Percentiles rank a stretch among this genome's conserved stretches.
phyloP scores from a whole-genome alignment of 2,113 vertebrate genomes.

The Sinocyclocheilus rhinocerous region DNA sequence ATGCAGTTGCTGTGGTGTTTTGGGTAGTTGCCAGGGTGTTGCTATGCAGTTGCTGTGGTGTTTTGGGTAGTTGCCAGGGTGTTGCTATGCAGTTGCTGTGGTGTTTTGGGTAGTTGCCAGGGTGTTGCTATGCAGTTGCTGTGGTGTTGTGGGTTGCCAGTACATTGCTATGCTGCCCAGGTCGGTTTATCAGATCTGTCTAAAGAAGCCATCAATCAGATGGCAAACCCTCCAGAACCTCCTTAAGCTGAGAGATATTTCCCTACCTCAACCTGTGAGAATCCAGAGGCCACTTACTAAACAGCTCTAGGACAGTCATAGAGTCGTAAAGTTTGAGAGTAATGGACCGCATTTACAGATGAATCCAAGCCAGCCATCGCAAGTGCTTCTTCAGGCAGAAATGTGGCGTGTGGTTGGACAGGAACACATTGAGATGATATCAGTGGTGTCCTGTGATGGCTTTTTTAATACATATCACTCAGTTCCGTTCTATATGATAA shows the following conservation, averaged over 20 bases:
- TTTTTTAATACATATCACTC: slow-evolving; percentile 49
- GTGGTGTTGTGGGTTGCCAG: not conserved
- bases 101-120: not conserved
- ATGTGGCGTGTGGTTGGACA: not conserved
- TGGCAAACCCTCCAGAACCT: slow-evolving; percentile 35
- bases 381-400: slow-evolving; percentile 10
- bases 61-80: too few relatives aligned
- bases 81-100: too few relatives aligned
- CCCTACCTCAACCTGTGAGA: slow-evolving; percentile 29
- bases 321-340: slow-evolving; percentile 6
- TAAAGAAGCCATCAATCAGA: slow-evolving; percentile 60
- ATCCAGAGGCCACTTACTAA: slow-evolving; percentile 29
- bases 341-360: slow-evolving; percentile 17
- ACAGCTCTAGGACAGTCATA: slow-evolving; percentile 30
- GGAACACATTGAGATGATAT: slow-evolving; percentile 18
- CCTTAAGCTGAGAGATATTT: slow-evolving; percentile 43
- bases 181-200: slow-evolving; percentile 51
- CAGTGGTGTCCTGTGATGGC: not conserved
- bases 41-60: not conserved
- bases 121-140: not conserved
- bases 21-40: not conserved
- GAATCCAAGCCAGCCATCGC: not conserved
- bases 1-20: not conserved
- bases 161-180: not conserved
- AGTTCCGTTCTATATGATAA: slow-evolving; percentile 58